Evolutionary conservation across 1,140 invertebrate species (phyloP).

Genomic region (Drosophila arawakana): DNA sequence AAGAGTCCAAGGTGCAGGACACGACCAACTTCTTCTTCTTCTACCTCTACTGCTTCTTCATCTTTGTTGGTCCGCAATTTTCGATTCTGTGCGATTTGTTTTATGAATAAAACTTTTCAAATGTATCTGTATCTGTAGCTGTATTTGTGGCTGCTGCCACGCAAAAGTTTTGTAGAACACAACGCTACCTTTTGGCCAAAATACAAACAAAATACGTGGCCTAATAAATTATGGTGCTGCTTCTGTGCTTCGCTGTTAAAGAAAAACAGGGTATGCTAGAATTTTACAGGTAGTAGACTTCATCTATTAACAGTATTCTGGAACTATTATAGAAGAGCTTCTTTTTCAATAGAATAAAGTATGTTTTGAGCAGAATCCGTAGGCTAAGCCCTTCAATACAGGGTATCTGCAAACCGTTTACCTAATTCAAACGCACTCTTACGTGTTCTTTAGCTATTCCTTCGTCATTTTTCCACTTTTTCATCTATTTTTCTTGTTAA

Average conservation of each 20-base stretch:
- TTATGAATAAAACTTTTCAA: constrained; percentile 78
- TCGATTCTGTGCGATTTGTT: constrained; percentile 81
- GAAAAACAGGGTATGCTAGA: constrained; percentile 7
- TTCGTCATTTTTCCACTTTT: constrained; percentile 30
- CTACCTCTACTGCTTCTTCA: no score
- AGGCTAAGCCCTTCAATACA: neutral
- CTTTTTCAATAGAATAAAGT: neutral
- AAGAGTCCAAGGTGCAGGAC: constrained; percentile 63
- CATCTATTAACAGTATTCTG: no score
- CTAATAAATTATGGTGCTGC: constrained; percentile 64
- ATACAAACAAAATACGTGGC: constrained; percentile 75
- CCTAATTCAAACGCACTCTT: neutral
- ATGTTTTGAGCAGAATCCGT: no score
- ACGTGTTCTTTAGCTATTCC: constrained; percentile 14
- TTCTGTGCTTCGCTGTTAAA: constrained; percentile 28
- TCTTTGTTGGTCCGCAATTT: constrained; percentile 60
- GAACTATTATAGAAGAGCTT: no score
- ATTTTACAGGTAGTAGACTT: no score
- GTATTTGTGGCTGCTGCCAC: constrained; percentile 41
- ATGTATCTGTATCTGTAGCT: constrained; percentile 60
- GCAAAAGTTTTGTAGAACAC: constrained; percentile 70
- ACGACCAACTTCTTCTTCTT: constrained; percentile 29
- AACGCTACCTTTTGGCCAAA: constrained; percentile 63
- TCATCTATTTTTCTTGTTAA: constrained; percentile 42
- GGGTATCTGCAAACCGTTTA: constrained; percentile 7